Evolutionary conservation across 2,797 vertebrate species (phyloP).

Genomic region (Ctenosaura bakeri): DNA sequence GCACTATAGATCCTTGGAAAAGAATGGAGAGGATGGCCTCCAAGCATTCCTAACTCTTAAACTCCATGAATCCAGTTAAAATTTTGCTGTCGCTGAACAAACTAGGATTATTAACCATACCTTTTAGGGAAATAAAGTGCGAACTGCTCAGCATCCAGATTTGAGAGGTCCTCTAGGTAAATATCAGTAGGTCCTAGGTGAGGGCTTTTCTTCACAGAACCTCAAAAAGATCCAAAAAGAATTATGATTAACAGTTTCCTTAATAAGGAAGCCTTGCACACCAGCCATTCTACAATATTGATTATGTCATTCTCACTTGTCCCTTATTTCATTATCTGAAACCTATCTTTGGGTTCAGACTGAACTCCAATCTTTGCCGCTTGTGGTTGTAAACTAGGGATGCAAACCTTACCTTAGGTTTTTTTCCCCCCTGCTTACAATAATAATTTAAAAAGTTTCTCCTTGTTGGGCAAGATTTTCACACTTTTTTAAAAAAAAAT

Average conservation of each 20-base stretch:
- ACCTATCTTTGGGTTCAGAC: neutral
- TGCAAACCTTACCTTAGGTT: too few species aligned
- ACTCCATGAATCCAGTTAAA: neutral
- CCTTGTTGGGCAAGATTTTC: too few species aligned
- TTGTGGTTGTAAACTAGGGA: too few species aligned
- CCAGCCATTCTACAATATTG: neutral
- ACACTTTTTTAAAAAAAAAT: too few species aligned
- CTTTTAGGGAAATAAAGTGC: conserved; percentile 89
- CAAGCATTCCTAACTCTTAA: neutral
- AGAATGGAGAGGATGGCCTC: neutral
- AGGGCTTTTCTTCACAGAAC: conserved; percentile 81
- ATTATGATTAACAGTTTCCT: neutral
- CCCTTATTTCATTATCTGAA: neutral
- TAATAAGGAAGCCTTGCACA: neutral
- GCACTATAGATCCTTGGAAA: too few species aligned
- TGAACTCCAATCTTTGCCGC: neutral
- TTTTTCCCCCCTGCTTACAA: too few species aligned
- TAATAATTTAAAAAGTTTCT: too few species aligned
- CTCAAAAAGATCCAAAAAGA: conserved; percentile 62
- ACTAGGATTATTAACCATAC: conserved; percentile 72
- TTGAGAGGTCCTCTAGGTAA: conserved; percentile 89
- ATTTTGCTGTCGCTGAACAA: neutral
- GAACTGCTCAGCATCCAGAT: conserved; percentile 83
- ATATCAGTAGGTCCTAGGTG: conserved; percentile 85
- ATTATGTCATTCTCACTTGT: too few species aligned